Percentiles rank a stretch among this genome's conserved stretches.
phyloP scores from a whole-genome alignment of 2,888 invertebrate species.

The Elysia crispata region DNA sequence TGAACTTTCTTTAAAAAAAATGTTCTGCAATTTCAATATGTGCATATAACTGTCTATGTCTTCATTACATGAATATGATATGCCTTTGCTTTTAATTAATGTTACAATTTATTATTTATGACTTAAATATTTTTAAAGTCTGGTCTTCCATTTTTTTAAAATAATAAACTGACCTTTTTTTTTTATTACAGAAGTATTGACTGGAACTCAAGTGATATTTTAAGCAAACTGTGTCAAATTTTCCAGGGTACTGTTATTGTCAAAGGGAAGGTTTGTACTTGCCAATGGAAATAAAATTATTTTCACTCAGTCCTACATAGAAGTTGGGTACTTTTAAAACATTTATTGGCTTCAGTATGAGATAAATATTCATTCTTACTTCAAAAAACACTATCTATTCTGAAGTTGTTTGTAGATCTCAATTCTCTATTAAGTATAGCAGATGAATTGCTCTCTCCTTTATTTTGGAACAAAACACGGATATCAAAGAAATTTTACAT shows the following conservation, averaged over 20 bases:
- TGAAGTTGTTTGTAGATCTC: background rate
- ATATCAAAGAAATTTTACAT: too few species aligned
- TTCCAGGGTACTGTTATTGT: conserved; percentile 85
- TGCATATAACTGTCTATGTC: too few species aligned
- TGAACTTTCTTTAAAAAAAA: background rate
- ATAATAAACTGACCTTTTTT: background rate
- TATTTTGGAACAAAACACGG: background rate
- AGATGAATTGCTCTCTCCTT: background rate
- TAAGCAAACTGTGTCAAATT: conserved; percentile 87
- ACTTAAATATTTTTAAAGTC: background rate
- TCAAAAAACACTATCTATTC: too few species aligned
- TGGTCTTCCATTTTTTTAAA: background rate
- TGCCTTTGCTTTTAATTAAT: background rate
- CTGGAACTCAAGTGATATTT: conserved; percentile 85
- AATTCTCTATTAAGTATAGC: background rate
- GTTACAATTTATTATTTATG: background rate
- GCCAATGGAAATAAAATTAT: background rate
- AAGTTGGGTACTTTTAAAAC: too few species aligned
- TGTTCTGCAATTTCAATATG: background rate
- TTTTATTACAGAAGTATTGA: conserved; percentile 83
- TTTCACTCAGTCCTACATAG: background rate
- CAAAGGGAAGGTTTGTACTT: conserved; percentile 71
- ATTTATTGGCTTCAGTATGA: too few species aligned
- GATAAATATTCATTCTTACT: too few species aligned
- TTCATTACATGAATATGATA: background rate